These are phyloP conservation scores for Stegostoma tigrinum DNA, from an alignment of 2,113 vertebrate genomes.

Conservation along the genomic window DNA sequence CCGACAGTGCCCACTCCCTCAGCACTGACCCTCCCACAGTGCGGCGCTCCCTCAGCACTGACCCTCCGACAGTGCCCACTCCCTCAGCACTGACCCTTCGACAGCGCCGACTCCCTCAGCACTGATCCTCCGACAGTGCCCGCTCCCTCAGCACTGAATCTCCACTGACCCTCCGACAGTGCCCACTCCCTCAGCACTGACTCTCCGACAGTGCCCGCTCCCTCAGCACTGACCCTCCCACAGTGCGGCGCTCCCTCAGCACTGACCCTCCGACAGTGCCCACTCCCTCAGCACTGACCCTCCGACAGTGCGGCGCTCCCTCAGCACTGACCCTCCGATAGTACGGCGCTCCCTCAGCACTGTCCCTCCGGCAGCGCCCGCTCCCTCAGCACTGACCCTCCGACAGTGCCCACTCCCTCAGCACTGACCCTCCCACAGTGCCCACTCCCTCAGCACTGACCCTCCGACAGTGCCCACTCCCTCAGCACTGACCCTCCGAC, in stretches of 20 bases:
- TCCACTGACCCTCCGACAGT: not conserved
- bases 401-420: not conserved
- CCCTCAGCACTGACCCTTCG: not conserved
- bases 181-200: not conserved
- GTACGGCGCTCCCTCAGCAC: not conserved
- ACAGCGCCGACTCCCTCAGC: not conserved
- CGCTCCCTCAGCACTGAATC: not conserved
- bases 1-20: not conserved
- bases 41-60: not conserved
- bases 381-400: not conserved
- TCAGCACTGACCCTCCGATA: not conserved
- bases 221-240: not conserved
- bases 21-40: not conserved
- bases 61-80: not conserved
- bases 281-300: not conserved
- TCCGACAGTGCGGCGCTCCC: not conserved
- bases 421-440: not conserved
- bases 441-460: not conserved
- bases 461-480: not conserved
- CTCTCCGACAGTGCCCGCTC: not conserved
- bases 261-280: not conserved
- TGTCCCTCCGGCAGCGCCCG: not conserved
- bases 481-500: not conserved
- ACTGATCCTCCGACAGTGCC: not conserved
- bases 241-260: not conserved